Evolutionary conservation across 2,888 invertebrate species (phyloP).

Genomic region (Dendrolimus pini): DNA sequence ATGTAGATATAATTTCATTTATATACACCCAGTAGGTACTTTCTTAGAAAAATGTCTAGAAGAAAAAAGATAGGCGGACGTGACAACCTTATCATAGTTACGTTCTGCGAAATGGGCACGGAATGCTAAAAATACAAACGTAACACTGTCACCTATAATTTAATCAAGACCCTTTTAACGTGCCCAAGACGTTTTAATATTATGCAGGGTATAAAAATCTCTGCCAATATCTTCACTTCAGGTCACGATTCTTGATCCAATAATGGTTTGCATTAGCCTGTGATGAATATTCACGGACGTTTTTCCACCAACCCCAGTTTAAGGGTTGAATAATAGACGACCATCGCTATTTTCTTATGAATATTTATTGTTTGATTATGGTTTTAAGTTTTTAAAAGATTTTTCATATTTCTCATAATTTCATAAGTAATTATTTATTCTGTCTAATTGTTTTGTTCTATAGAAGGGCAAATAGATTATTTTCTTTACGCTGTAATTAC

Average conservation of each 20-base stretch:
- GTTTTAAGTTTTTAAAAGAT: neutral
- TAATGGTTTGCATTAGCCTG: constrained; percentile 25
- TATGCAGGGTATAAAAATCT: neutral
- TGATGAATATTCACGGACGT: constrained; percentile 32
- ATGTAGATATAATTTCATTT: too few relatives aligned
- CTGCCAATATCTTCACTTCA: neutral
- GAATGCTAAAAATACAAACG: too few relatives aligned
- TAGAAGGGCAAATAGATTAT: too few relatives aligned
- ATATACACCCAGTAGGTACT: too few relatives aligned
- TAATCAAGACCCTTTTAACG: neutral
- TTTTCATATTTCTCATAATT: neutral
- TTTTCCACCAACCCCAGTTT: constrained; percentile 8
- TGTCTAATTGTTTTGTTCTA: too few relatives aligned
- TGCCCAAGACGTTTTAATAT: neutral
- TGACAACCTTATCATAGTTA: too few relatives aligned
- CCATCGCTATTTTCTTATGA: neutral
- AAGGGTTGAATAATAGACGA: neutral
- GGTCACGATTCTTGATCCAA: constrained; percentile 19
- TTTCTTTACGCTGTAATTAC: too few relatives aligned
- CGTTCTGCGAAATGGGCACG: too few relatives aligned
- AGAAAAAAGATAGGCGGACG: too few relatives aligned
- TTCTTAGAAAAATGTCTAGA: too few relatives aligned
- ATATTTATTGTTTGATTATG: neutral
- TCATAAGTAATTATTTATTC: too few relatives aligned
- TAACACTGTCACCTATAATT: neutral